Conservation (phyloP, 2,113 vertebrate species). For the Tragulus kanchil region DNA sequence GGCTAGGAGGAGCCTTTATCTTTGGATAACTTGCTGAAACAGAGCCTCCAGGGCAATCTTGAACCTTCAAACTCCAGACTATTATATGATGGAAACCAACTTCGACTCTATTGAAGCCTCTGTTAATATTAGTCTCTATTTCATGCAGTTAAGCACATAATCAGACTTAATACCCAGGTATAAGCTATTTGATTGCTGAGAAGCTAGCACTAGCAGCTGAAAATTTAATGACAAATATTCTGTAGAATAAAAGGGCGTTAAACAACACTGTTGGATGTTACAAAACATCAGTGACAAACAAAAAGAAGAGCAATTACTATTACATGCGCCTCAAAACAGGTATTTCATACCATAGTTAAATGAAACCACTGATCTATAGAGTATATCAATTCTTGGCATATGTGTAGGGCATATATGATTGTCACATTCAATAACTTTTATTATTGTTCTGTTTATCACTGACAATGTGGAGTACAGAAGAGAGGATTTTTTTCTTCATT, state of each 20-base stretch:
- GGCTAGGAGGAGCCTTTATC: neutral
- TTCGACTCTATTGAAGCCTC: neutral
- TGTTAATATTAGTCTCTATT: slow-evolving; percentile 36
- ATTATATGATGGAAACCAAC: neutral
- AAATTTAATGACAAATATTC: slow-evolving; percentile 62
- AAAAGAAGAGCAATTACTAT: slow-evolving; percentile 58
- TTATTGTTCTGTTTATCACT: slow-evolving; percentile 67
- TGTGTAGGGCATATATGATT: slow-evolving; percentile 47
- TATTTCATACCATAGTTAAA: slow-evolving; percentile 34
- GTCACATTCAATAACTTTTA: slow-evolving; percentile 52
- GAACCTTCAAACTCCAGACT: neutral
- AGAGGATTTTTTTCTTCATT: neutral
- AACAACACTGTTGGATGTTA: slow-evolving; percentile 48
- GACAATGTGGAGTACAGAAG: neutral
- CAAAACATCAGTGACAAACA: slow-evolving; percentile 45
- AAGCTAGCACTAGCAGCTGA: slow-evolving; percentile 9
- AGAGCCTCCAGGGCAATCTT: neutral
- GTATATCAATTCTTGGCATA: slow-evolving; percentile 17
- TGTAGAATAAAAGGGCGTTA: slow-evolving; percentile 42
- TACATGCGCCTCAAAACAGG: neutral
- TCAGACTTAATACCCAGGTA: neutral
- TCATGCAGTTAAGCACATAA: neutral
- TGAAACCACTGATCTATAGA: neutral
- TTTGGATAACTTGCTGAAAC: neutral
- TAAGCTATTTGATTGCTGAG: neutral